These are phyloP conservation scores for Chlorodrepanis virens DNA, from an alignment of 2,113 vertebrate species.

Conservation along the genomic window DNA sequence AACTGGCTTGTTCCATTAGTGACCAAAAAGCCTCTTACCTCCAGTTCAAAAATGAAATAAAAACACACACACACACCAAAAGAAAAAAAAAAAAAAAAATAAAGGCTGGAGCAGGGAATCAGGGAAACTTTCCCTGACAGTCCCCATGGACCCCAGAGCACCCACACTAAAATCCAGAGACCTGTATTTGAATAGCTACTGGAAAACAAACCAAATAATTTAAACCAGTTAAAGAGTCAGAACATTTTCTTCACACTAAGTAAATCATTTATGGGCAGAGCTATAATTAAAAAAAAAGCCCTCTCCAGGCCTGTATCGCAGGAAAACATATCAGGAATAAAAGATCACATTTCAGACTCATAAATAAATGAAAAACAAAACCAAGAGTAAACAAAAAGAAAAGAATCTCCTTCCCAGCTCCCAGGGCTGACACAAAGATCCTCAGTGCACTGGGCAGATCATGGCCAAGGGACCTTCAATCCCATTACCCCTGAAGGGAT, in stretches of 20 bases:
- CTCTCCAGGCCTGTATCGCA: slow-evolving; percentile 30
- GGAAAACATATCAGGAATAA: slow-evolving; percentile 51
- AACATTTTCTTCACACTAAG: slow-evolving; percentile 55
- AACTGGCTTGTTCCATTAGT: not conserved
- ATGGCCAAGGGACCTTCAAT: not conserved
- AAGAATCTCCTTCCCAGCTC: not conserved
- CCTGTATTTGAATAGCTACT: not conserved
- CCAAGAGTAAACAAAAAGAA: slow-evolving; percentile 5
- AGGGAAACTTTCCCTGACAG: not conserved
- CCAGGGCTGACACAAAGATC: not conserved
- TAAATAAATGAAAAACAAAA: slow-evolving; percentile 65
- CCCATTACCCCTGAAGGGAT: not conserved
- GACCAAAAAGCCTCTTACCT: not conserved
- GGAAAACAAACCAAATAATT: slow-evolving; percentile 64
- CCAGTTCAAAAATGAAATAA: not conserved
- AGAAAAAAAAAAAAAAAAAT: too few species aligned
- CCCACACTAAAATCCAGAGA: not conserved
- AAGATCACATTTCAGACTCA: slow-evolving; percentile 57
- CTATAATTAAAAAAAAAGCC: slow-evolving; percentile 33
- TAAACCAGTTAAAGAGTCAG: slow-evolving; percentile 68
- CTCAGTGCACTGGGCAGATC: fast-evolving
- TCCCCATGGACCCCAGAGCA: not conserved
- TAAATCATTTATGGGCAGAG: slow-evolving; percentile 71
- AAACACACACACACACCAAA: not conserved
- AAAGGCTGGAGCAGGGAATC: not conserved